Percentiles rank a stretch among this genome's conserved stretches.
Evolutionary conservation across 2,113 vertebrate genomes (phyloP).

Genomic region (Varanus salvator): DNA sequence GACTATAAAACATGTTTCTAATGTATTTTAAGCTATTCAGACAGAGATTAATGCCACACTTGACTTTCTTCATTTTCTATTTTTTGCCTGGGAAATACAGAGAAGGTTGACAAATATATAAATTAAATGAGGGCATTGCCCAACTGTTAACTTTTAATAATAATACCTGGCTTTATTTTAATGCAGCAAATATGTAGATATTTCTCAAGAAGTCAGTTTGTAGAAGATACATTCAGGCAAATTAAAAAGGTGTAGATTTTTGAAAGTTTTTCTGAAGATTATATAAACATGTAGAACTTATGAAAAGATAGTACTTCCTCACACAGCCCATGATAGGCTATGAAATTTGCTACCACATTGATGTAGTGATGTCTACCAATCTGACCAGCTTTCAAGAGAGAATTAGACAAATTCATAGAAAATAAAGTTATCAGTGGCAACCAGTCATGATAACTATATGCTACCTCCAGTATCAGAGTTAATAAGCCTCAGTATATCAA

Average conservation of each 20-base stretch:
- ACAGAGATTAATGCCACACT: not conserved
- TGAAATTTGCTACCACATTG: not conserved
- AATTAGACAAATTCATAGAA: not conserved
- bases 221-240: not conserved
- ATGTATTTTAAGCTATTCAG: not conserved
- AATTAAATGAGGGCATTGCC: not conserved
- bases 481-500: not conserved
- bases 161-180: not conserved
- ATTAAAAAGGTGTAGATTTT: not conserved
- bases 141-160: not conserved
- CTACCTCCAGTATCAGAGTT: not conserved
- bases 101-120: not conserved
- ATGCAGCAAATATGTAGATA: not conserved
- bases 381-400: not conserved
- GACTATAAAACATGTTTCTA: not conserved
- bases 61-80: not conserved
- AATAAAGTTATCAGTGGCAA: not conserved
- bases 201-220: not conserved
- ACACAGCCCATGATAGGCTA: not conserved
- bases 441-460: too few relatives aligned
- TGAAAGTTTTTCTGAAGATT: not conserved
- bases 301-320: not conserved
- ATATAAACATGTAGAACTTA: not conserved
- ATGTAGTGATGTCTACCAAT: not conserved
- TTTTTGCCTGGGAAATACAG: not conserved